Evolutionary conservation across 2,888 invertebrate species (phyloP), one percentile per base, ranked within the genome.

Genomic region (Erebia aethiops): DNA sequence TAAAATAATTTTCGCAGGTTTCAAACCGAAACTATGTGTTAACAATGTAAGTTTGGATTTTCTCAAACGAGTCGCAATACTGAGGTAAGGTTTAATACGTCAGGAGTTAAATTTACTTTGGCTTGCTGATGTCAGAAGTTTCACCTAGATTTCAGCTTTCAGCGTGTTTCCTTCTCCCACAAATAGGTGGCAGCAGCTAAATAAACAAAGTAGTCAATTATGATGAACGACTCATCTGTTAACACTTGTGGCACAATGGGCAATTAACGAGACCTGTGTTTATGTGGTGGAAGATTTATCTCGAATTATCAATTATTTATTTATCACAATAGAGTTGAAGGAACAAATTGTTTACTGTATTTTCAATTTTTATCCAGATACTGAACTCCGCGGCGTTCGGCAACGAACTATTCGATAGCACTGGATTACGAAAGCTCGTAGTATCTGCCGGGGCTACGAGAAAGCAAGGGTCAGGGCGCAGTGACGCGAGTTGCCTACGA

Each of bases 41-140:
- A 67, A 58, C 8, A 14, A 13, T 43, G 43, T 49, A 49, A 54
- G 41, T 64, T n/a, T 16, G 60, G 10, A 43, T 87, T 54, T 56
- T 71, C 60, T 54, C 49, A 74, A 77, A 77, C 77, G 70, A 77
- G 75, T 77, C 79, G 74, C 76, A 79, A 70, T 78, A 78, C 76
- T 76, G 77, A 76, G 74, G 73, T 78, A 80, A 81, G 79, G 80
- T 80, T 81, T 77, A 78, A 76, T 87, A 91, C 92, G 91, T 92
- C 91, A 90, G 81, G 84, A 91, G 92, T 92, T 92, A 92, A 92
- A 89, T 89, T 91, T 92, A 92, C 90, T 88, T 81, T 79, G 82
- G 82, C 78, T 85, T 84, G 92, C 85, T 92, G 92, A 92, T 92
- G 92, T 92, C 90, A 92, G 91, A 91, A 84, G 88, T 86, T 89